Evolutionary conservation across 2,113 vertebrate species (phyloP).

Genomic region (Pachyramphus minor): DNA sequence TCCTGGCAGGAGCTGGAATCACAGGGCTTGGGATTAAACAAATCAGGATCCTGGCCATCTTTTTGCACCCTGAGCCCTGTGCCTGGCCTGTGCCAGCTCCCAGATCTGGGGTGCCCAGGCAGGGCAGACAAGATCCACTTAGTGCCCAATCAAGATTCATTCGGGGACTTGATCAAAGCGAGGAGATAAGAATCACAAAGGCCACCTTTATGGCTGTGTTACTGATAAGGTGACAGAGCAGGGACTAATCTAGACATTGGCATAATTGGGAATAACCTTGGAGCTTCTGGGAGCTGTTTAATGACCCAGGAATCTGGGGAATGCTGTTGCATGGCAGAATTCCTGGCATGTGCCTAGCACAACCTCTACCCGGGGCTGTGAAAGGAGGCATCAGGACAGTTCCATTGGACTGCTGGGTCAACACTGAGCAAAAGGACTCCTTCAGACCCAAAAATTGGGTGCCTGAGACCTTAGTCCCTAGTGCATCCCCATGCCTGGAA

Average conservation of each 20-base stretch:
- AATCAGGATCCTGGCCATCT: not conserved
- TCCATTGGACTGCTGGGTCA: not conserved
- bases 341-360: not conserved
- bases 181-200: conserved; percentile 32
- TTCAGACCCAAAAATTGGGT: not conserved
- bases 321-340: not conserved
- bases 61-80: not conserved
- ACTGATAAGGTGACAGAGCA: conserved; percentile 34
- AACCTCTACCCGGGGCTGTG: not conserved
- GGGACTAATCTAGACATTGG: not conserved
- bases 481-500: not conserved
- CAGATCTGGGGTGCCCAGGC: not conserved
- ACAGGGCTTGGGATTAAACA: not conserved
- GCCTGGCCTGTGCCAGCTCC: not conserved
- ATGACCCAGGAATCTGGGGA: conserved; percentile 40
- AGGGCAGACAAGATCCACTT: not conserved
- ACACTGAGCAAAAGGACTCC: not conserved
- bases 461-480: not conserved
- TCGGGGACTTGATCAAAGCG: not conserved
- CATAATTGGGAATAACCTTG: conserved; percentile 59
- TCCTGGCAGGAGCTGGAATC: not conserved
- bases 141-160: not conserved
- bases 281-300: not conserved
- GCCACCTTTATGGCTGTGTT: not conserved
- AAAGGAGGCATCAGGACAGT: not conserved